Conservation (phyloP, 2,797 vertebrate genomes). For the Thripadectes ignobilis region DNA sequence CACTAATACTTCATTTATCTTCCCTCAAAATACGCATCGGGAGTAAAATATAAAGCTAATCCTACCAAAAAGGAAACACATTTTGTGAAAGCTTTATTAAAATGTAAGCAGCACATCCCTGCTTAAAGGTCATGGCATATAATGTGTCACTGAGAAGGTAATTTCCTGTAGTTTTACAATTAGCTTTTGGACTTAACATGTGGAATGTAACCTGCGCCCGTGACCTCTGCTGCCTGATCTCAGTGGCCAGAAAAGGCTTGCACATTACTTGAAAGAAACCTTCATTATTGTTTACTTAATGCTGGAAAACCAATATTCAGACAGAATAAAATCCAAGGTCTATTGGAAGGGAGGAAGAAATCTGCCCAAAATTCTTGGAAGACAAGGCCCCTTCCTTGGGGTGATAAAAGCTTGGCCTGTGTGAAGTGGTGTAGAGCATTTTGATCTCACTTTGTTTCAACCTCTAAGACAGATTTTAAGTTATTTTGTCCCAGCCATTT, state of each 20-base stretch:
- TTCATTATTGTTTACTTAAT: slow-evolving; percentile 14
- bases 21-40: slow-evolving; percentile 34
- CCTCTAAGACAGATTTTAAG: slow-evolving; percentile 9
- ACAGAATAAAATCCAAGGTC: background rate
- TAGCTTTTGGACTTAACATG: slow-evolving; percentile 29
- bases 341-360: background rate
- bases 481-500: slow-evolving; percentile 24
- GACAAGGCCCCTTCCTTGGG: background rate
- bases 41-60: slow-evolving; percentile 17
- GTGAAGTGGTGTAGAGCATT: background rate
- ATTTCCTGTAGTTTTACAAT: slow-evolving; percentile 59
- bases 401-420: background rate
- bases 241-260: background rate
- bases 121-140: slow-evolving; percentile 15
- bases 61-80: background rate
- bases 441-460: background rate
- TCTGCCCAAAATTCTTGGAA: slow-evolving; percentile 10
- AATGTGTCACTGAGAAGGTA: slow-evolving; percentile 24
- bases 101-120: slow-evolving; percentile 28
- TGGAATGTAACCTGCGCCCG: background rate
- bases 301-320: background rate
- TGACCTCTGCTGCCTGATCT: background rate
- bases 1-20: background rate
- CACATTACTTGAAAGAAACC: slow-evolving; percentile 11
- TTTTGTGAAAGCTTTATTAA: slow-evolving; percentile 27